A percentile compares a stretch with the other conserved stretches of the same genome.
Conservation (phyloP, 2,888 invertebrate genomes). For the Nymphalis polychloros region DNA sequence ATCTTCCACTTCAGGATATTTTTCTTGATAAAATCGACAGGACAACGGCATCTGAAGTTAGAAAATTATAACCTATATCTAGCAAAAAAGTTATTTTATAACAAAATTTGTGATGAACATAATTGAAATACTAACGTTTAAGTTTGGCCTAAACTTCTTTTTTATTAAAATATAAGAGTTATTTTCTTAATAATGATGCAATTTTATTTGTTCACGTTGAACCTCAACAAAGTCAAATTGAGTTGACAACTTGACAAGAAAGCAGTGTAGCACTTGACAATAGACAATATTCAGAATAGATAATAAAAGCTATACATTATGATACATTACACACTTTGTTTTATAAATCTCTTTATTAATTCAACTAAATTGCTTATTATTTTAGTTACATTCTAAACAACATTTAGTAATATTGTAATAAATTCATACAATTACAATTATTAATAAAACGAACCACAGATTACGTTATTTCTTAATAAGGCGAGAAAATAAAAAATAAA, state of each 20-base stretch:
- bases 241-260: constrained; percentile 20
- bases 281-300: not conserved
- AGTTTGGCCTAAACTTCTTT: constrained; percentile 16
- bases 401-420: no score
- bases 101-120: not conserved
- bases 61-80: constrained; percentile 63
- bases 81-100: constrained; percentile 23
- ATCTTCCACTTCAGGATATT: constrained; percentile 99
- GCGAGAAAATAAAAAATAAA: not conserved
- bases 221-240: constrained; percentile 41
- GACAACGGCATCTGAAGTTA: constrained; percentile 89
- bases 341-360: no score
- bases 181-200: constrained; percentile 60
- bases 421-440: no score
- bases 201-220: constrained; percentile 75
- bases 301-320: not conserved
- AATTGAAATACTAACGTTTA: constrained; percentile 26
- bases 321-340: no score
- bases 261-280: not conserved
- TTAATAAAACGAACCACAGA: no score
- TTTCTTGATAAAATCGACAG: constrained; percentile 98
- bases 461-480: no score
- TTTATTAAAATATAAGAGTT: constrained; percentile 11
- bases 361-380: no score
- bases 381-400: no score